Conservation (phyloP, 1,140 invertebrate species). For the Drosophila setifemur region DNA sequence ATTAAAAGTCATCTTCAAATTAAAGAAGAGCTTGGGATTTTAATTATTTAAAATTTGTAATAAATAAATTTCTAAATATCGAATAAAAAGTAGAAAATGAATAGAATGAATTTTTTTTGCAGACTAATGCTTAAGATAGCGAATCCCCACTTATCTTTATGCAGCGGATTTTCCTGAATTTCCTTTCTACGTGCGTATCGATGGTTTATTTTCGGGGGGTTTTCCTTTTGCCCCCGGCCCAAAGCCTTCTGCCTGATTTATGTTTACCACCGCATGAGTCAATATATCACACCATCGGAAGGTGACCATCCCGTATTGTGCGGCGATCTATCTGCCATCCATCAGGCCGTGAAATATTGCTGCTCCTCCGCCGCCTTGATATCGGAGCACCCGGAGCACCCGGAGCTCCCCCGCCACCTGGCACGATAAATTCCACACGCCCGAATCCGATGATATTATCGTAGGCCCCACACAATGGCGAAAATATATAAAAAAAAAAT, state of each 20-base stretch:
- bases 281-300: slow-evolving; percentile 61
- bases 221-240: slow-evolving; percentile 8
- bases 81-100: too few relatives aligned
- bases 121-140: too few relatives aligned
- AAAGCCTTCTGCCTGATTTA: slow-evolving; percentile 58
- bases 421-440: slow-evolving; percentile 72
- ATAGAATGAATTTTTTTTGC: too few relatives aligned
- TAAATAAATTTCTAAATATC: too few relatives aligned
- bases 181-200: slow-evolving; percentile 2
- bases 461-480: slow-evolving; percentile 72
- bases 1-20: too few relatives aligned
- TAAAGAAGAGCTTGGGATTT: too few relatives aligned
- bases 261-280: slow-evolving; percentile 60
- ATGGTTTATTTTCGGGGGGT: slow-evolving; percentile 12
- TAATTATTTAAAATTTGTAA: too few relatives aligned
- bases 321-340: slow-evolving; percentile 52
- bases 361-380: slow-evolving; percentile 38
- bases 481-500: slow-evolving; percentile 31
- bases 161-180: neutral
- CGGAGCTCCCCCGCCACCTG: slow-evolving; percentile 47
- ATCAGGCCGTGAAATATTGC: slow-evolving; percentile 75
- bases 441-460: slow-evolving; percentile 64
- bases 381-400: slow-evolving; percentile 21
- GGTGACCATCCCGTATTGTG: slow-evolving; percentile 47
- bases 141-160: neutral